phyloP scores from a whole-genome alignment of 2,888 invertebrate species.

The Eucera pruinosa region DNA sequence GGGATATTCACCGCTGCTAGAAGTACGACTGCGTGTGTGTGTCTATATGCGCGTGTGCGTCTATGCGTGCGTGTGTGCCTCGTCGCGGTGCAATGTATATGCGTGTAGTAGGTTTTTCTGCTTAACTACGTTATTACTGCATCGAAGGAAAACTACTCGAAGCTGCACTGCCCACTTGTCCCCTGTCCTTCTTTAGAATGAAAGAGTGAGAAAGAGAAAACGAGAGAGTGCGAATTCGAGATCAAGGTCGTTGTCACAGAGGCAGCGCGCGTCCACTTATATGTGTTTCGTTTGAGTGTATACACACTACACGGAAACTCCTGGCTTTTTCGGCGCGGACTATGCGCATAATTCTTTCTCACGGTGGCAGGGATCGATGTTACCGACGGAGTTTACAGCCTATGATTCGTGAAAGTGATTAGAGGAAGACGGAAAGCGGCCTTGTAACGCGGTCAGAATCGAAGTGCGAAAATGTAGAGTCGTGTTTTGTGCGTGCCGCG shows the following conservation, averaged over 20 bases:
- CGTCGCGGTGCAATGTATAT: background rate
- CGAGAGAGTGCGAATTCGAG: slow-evolving; percentile 57
- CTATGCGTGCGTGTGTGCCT: background rate
- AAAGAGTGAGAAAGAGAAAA: slow-evolving; percentile 5
- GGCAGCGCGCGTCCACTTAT: background rate
- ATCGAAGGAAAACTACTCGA: slow-evolving; percentile 47
- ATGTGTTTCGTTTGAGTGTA: background rate
- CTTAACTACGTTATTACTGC: slow-evolving; percentile 23
- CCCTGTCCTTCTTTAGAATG: background rate
- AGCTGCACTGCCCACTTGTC: slow-evolving; percentile 15
- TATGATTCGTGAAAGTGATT: slow-evolving; percentile 35
- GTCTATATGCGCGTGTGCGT: background rate
- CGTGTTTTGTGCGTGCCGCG: slow-evolving; percentile 20
- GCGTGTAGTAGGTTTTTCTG: slow-evolving; percentile 10
- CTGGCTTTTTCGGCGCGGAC: slow-evolving; percentile 9
- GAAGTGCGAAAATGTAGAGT: slow-evolving; percentile 36
- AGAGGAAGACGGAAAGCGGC: slow-evolving; percentile 23
- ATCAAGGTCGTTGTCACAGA: slow-evolving; percentile 67
- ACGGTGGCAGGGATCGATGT: background rate
- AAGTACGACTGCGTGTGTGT: slow-evolving; percentile 13
- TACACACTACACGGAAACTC: slow-evolving; percentile 19
- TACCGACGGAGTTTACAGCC: slow-evolving; percentile 5
- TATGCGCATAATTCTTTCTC: slow-evolving; percentile 1
- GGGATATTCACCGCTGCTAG: slow-evolving; percentile 13
- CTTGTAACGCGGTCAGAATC: slow-evolving; percentile 54